A percentile compares a stretch with the other conserved stretches of the same genome.
Evolutionary conservation across 2,797 vertebrate genomes (phyloP).

Genomic region (Todus mexicanus): DNA sequence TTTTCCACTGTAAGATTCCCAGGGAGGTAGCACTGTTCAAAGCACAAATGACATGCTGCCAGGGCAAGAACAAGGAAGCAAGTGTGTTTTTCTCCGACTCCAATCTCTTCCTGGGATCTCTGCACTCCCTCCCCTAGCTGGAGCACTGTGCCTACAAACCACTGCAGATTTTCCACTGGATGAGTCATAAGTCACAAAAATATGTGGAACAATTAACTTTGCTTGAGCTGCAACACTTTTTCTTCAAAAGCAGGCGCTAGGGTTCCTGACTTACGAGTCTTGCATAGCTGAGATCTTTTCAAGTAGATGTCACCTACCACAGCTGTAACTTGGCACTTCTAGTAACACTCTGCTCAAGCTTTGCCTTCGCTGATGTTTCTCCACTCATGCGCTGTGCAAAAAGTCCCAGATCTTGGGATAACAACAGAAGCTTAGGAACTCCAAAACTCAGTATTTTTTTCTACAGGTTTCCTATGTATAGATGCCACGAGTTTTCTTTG

Average conservation of each 20-base stretch:
- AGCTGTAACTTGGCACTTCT: slow-evolving; percentile 6
- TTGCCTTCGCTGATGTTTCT: neutral
- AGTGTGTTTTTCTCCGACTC: neutral
- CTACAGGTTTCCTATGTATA: neutral
- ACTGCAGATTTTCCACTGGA: neutral
- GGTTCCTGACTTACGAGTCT: neutral
- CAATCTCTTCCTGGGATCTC: neutral
- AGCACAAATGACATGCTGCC: neutral
- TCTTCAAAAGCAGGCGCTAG: slow-evolving; percentile 15
- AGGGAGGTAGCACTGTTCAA: neutral
- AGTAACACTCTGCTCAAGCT: neutral
- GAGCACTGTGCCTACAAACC: neutral
- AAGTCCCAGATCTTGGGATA: neutral
- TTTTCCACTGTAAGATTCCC: neutral
- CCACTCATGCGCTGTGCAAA: neutral
- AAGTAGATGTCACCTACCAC: neutral
- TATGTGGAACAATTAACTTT: neutral
- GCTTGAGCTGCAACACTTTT: neutral
- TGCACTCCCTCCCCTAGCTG: neutral
- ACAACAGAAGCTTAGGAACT: neutral
- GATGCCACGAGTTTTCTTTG: neutral
- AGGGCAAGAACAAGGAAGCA: neutral
- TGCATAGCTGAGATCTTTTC: neutral
- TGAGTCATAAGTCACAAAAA: neutral
- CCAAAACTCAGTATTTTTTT: neutral